Percentiles rank a stretch among this genome's conserved stretches.
phyloP scores from a whole-genome alignment of 2,113 vertebrate species.

The Diphyllodes magnificus region DNA sequence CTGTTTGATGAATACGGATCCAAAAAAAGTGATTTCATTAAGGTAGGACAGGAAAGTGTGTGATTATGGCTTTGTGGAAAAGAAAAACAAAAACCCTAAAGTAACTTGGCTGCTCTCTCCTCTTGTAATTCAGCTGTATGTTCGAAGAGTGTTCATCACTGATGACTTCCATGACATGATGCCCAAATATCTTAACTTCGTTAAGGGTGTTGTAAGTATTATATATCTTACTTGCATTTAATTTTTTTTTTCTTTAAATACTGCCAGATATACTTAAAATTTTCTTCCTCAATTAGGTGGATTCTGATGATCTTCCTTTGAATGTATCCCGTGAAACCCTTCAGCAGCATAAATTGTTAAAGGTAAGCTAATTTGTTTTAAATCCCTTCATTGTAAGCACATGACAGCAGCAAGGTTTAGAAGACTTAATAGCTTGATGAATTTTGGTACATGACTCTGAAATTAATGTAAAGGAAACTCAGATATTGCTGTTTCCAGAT shows the following conservation, averaged over 20 bases:
- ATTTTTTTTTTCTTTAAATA: background rate
- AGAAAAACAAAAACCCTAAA: background rate
- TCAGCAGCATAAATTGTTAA: conserved; percentile 96
- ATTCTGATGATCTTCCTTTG: conserved; percentile 96
- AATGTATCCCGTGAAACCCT: conserved; percentile 98
- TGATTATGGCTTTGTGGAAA: background rate
- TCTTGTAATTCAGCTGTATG: conserved; percentile 81
- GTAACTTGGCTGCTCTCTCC: background rate
- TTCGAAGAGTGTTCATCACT: conserved; percentile 97
- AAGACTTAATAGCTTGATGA: background rate
- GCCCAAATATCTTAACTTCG: conserved; percentile 97
- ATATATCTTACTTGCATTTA: background rate
- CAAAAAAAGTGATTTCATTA: conserved; percentile 97
- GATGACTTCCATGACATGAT: conserved; percentile 99
- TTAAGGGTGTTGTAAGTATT: conserved; percentile 95
- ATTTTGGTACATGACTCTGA: background rate
- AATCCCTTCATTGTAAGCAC: background rate
- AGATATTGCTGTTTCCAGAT: background rate
- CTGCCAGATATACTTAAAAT: background rate
- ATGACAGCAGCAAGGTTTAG: background rate
- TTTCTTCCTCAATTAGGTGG: conserved; percentile 76
- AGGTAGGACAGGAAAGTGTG: conserved; percentile 71
- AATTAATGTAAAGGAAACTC: background rate
- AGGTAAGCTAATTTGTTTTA: conserved; percentile 69
- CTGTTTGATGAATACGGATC: conserved; percentile 98